phyloP scores from a whole-genome alignment of 1,140 invertebrate genomes.

The Drosophila pallidifrons region DNA sequence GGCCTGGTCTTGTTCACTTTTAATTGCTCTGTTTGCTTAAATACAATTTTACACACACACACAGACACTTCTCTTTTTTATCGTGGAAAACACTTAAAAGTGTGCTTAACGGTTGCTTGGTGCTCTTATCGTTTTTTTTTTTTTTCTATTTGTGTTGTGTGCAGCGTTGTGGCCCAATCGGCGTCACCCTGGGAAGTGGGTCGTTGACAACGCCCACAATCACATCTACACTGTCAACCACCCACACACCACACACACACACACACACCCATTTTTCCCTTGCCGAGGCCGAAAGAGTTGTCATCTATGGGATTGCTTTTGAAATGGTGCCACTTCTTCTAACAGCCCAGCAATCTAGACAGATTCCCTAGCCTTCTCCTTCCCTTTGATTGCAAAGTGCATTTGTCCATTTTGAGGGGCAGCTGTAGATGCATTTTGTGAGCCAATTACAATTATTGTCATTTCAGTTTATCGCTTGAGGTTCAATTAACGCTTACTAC shows the following conservation, averaged over 20 bases:
- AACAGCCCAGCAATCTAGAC: slow-evolving; percentile 16
- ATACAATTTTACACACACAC: slow-evolving; percentile 38
- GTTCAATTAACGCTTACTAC: slow-evolving; percentile 83
- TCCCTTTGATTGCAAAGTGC: slow-evolving; percentile 6
- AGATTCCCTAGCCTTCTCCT: slow-evolving; percentile 1
- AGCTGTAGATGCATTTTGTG: slow-evolving; percentile 42
- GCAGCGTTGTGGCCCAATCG: slow-evolving; percentile 44
- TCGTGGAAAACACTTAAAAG: slow-evolving; percentile 47
- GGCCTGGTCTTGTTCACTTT: slow-evolving; percentile 26
- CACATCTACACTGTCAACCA: neutral
- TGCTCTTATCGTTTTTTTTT: slow-evolving; percentile 37
- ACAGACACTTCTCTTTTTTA: slow-evolving; percentile 19
- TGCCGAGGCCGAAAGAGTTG: slow-evolving; percentile 11
- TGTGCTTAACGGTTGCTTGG: slow-evolving; percentile 42
- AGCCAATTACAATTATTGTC: slow-evolving; percentile 76
- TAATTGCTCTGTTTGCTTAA: slow-evolving; percentile 54
- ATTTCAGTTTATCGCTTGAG: slow-evolving; percentile 67
- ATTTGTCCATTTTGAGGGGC: slow-evolving; percentile 23
- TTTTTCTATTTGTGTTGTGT: slow-evolving; percentile 2
- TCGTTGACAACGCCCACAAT: slow-evolving; percentile 54
- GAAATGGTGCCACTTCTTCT: slow-evolving; percentile 10
- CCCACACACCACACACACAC: neutral
- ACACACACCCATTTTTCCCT: neutral
- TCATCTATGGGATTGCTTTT: slow-evolving; percentile 17
- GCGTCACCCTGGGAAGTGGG: slow-evolving; percentile 51